Conservation (phyloP, 1,140 invertebrate genomes). For the Piezodorus guildinii region DNA sequence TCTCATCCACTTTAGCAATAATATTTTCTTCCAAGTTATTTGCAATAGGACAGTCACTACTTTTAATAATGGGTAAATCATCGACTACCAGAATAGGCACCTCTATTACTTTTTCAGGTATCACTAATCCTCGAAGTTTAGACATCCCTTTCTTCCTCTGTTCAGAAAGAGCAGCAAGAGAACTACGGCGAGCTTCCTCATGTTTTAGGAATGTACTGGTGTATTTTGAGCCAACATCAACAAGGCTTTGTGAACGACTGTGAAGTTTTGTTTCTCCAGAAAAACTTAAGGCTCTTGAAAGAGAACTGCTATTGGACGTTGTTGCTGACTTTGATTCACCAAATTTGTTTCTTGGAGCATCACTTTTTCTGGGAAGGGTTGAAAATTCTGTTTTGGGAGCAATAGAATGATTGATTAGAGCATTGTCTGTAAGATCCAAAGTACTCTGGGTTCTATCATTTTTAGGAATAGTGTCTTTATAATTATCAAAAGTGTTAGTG, state of each 20-base stretch:
- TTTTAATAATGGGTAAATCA: constrained; percentile 71
- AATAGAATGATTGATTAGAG: constrained; percentile 16
- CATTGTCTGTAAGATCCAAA: constrained; percentile 31
- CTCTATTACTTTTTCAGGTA: constrained; percentile 57
- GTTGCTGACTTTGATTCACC: not conserved
- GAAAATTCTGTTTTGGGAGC: constrained; percentile 34
- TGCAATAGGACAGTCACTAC: constrained; percentile 35
- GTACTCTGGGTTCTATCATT: constrained; percentile 32
- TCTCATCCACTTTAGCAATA: constrained; percentile 23
- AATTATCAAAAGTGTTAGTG: not conserved
- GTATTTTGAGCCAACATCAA: constrained; percentile 28
- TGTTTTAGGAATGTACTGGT: constrained; percentile 1
- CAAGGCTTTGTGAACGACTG: constrained; percentile 30
- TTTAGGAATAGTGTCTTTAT: not conserved
- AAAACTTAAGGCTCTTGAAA: constrained; percentile 25
- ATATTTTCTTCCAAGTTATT: constrained; percentile 23
- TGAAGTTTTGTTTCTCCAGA: constrained; percentile 26
- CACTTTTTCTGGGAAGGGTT: constrained; percentile 27
- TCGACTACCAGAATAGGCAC: constrained; percentile 39
- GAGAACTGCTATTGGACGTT: not conserved
- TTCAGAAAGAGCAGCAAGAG: constrained; percentile 56
- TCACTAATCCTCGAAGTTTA: constrained; percentile 71
- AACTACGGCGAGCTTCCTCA: constrained; percentile 37
- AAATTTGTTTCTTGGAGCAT: constrained; percentile 14
- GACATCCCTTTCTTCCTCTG: constrained; percentile 66